These are phyloP conservation scores for Brachyhypopomus occidentalis DNA, from an alignment of 2,113 vertebrate species.

Conservation along the genomic window DNA sequence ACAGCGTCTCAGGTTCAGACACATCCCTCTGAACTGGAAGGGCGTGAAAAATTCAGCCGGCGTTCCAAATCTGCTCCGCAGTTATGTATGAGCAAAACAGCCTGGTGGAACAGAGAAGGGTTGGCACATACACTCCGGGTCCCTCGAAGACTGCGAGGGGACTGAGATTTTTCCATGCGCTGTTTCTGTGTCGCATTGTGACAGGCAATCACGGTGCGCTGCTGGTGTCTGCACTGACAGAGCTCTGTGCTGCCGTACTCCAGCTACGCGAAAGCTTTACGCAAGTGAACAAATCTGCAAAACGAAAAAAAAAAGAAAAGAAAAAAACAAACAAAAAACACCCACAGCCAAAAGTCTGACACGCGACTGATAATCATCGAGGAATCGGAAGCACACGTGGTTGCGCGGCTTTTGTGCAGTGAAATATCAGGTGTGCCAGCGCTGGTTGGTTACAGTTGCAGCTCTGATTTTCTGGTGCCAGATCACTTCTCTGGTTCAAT, in stretches of 20 bases:
- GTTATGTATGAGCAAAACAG: conserved; percentile 42
- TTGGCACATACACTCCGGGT: conserved; percentile 44
- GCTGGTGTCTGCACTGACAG: conserved; percentile 24
- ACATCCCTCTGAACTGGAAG: conserved; percentile 24
- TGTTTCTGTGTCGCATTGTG: conserved; percentile 19
- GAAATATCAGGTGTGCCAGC: background rate
- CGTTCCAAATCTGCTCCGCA: conserved; percentile 20
- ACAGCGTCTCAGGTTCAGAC: background rate
- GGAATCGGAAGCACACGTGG: background rate
- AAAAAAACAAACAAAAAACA: background rate
- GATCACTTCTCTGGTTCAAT: background rate
- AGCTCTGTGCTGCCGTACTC: background rate
- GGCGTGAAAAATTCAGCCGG: conserved; percentile 26
- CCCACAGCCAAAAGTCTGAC: background rate
- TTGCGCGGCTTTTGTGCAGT: background rate
- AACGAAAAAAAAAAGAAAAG: conserved; percentile 2
- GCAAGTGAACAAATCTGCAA: conserved; percentile 32
- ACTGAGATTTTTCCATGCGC: background rate
- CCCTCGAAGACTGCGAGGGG: conserved; percentile 20
- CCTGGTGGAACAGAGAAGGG: conserved; percentile 39
- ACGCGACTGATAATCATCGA: background rate
- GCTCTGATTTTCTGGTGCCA: background rate
- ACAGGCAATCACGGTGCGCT: conserved; percentile 41
- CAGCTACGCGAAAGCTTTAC: conserved; percentile 19
- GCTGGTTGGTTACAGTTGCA: background rate